phyloP scores from a whole-genome alignment of 1,140 invertebrate genomes.

The Laupala kohalensis region DNA sequence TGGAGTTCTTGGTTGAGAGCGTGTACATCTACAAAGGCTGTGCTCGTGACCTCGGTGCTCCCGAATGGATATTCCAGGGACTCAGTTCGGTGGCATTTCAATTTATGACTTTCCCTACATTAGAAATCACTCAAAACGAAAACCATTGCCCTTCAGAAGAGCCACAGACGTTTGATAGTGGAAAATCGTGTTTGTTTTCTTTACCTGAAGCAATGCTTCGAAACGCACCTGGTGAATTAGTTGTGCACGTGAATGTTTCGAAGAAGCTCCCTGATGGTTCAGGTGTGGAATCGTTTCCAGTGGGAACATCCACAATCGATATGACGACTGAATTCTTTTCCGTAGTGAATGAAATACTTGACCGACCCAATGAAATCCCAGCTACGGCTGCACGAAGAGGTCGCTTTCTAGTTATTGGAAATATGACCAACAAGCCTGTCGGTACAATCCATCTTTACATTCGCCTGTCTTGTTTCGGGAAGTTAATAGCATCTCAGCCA shows the following conservation, averaged over 20 bases:
- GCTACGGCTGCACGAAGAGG: slow-evolving; percentile 32
- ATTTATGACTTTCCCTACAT: slow-evolving; percentile 25
- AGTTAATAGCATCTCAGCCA: too few relatives aligned
- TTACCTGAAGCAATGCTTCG: slow-evolving; percentile 21
- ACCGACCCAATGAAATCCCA: slow-evolving; percentile 41
- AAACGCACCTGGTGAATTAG: slow-evolving; percentile 25
- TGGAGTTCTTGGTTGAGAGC: slow-evolving; percentile 29
- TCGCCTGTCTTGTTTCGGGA: slow-evolving; percentile 47
- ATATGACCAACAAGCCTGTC: slow-evolving; percentile 24
- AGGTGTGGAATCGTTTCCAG: slow-evolving; percentile 26
- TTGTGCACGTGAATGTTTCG: slow-evolving; percentile 27
- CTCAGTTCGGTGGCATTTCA: slow-evolving; percentile 18
- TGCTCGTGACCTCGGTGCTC: slow-evolving; percentile 19
- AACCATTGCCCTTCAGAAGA: slow-evolving; percentile 18
- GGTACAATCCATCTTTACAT: slow-evolving; percentile 39
- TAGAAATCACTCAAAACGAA: slow-evolving; percentile 28
- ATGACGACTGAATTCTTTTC: slow-evolving; percentile 23
- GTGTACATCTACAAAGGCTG: slow-evolving; percentile 26
- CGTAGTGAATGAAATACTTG: slow-evolving; percentile 18
- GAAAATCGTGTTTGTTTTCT: slow-evolving; percentile 34
- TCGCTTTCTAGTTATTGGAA: background rate
- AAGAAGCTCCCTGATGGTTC: slow-evolving; percentile 28
- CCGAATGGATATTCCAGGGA: slow-evolving; percentile 8
- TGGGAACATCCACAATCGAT: slow-evolving; percentile 26
- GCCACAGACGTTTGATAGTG: slow-evolving; percentile 27